phyloP scores from a whole-genome alignment of 2,113 vertebrate genomes.

The Corvus hawaiiensis region DNA sequence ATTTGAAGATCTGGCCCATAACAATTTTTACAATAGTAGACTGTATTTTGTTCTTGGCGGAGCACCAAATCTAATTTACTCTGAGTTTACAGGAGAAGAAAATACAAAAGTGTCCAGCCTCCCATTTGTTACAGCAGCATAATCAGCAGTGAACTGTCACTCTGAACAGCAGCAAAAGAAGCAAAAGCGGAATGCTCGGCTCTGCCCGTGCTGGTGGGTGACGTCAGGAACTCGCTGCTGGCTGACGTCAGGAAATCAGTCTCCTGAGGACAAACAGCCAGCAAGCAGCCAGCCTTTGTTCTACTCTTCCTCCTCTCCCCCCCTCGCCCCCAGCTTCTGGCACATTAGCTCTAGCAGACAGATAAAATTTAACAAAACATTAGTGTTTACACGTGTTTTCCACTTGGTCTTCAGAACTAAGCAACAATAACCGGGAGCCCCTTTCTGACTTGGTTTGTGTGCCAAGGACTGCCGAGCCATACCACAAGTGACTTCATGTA shows the following conservation, averaged over 20 bases:
- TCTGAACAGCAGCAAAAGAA: not conserved
- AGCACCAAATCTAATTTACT: slow-evolving; percentile 44
- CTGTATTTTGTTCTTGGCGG: not conserved
- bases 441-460: not conserved
- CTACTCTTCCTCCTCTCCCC: not conserved
- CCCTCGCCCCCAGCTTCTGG: not conserved
- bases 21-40: not conserved
- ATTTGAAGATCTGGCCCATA: slow-evolving; percentile 25
- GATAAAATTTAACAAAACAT: slow-evolving; percentile 11
- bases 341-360: not conserved
- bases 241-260: slow-evolving; percentile 4
- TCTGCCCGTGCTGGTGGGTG: not conserved
- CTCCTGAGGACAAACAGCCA: slow-evolving; percentile 26
- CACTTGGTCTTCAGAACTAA: not conserved
- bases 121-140: not conserved
- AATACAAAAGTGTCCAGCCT: not conserved
- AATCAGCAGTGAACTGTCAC: not conserved
- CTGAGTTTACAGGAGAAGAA: not conserved
- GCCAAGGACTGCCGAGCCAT: fast-evolving
- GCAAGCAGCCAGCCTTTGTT: slow-evolving; percentile 26
- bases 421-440: not conserved
- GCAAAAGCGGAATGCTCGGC: not conserved
- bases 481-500: not conserved
- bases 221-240: not conserved
- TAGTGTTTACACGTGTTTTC: not conserved